Evolutionary conservation across 2,888 invertebrate genomes (phyloP).

Genomic region (Aproaerema taeniolella): DNA sequence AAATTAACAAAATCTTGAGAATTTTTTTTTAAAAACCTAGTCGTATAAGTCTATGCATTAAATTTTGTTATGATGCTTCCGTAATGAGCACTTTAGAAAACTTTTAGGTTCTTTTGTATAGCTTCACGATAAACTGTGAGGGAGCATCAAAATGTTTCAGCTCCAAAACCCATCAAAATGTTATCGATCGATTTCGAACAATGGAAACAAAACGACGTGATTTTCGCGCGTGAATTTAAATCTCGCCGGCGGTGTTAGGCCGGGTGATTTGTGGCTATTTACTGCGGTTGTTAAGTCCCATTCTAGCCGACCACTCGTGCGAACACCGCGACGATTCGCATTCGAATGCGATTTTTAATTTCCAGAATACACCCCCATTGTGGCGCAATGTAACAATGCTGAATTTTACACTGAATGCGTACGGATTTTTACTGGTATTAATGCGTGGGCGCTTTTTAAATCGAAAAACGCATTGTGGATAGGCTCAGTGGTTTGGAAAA

Average conservation of each 20-base stretch:
- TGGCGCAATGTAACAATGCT: slow-evolving; percentile 10
- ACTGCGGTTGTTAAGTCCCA: slow-evolving; percentile 73
- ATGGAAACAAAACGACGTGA: slow-evolving; percentile 39
- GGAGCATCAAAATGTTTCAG: no score
- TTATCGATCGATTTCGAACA: no score
- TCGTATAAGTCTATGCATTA: no score
- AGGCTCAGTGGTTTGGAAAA: background rate
- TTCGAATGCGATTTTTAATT: slow-evolving; percentile 69
- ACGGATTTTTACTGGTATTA: slow-evolving; percentile 26
- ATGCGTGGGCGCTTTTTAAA: slow-evolving; percentile 14
- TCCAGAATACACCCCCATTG: slow-evolving; percentile 47
- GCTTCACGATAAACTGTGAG: no score
- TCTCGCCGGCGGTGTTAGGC: slow-evolving; percentile 69
- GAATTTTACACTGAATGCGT: slow-evolving; percentile 30
- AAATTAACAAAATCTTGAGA: no score
- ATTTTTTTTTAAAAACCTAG: no score
- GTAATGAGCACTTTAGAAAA: no score
- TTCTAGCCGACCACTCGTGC: slow-evolving; percentile 62
- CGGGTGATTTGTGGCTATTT: slow-evolving; percentile 76
- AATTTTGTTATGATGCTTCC: no score
- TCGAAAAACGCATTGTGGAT: background rate
- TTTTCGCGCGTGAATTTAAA: slow-evolving; percentile 69
- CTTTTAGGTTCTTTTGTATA: no score
- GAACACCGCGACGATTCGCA: slow-evolving; percentile 62
- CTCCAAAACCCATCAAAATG: no score